Evolutionary conservation across 2,888 invertebrate genomes (phyloP).

Genomic region (Megaustenia siamemsis): DNA sequence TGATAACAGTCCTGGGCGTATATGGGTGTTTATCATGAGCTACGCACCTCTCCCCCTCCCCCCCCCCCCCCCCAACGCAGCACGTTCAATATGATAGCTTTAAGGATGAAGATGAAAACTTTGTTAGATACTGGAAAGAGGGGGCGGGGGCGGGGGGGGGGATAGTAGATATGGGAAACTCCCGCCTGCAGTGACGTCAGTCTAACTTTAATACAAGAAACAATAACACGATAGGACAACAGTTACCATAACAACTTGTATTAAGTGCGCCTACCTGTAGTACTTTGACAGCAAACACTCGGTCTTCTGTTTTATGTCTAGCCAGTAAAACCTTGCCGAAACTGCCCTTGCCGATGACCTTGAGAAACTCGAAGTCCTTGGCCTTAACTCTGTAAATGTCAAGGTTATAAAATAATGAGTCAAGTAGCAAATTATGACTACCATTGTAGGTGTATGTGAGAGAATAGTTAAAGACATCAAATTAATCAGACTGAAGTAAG

Average conservation of each 20-base stretch:
- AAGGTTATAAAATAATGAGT: neutral
- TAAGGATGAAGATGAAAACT: no score
- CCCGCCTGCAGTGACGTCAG: no score
- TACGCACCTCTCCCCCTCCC: no score
- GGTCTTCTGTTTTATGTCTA: conserved; percentile 81
- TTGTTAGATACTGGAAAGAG: no score
- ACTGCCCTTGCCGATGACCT: conserved; percentile 84
- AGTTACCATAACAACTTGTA: neutral
- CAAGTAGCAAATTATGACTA: neutral
- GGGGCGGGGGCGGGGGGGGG: no score
- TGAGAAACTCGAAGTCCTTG: conserved; percentile 84
- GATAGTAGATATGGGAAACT: no score
- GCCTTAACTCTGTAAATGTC: conserved; percentile 81
- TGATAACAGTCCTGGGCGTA: no score
- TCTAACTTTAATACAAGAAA: no score
- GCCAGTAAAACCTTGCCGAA: conserved; percentile 84
- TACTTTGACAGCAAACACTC: conserved; percentile 84
- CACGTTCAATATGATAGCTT: no score
- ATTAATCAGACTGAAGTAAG: neutral
- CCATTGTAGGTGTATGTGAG: neutral
- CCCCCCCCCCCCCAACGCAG: no score
- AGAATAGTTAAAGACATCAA: neutral
- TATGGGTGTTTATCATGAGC: no score
- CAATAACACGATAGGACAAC: no score
- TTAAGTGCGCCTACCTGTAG: conserved; percentile 38